Percentiles rank a stretch among this genome's conserved stretches.
Conservation (phyloP, 2,113 vertebrate species). For the Orientallactaga bullata region DNA sequence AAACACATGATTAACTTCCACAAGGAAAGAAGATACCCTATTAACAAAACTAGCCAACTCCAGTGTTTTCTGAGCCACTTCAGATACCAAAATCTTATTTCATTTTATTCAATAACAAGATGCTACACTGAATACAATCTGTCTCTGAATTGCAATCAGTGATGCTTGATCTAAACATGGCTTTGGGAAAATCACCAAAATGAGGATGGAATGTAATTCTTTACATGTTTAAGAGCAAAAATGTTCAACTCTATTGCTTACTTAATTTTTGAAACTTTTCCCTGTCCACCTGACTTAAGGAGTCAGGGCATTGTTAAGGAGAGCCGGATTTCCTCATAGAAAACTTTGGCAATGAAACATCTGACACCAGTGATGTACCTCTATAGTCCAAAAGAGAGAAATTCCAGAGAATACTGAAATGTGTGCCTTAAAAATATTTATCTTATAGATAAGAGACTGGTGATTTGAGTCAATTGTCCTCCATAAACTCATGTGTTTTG, state of each 20-base stretch:
- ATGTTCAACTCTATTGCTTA: not conserved
- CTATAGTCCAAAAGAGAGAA: not conserved
- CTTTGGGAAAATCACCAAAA: constrained; percentile 10
- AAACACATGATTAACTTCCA: constrained; percentile 33
- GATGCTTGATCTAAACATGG: not conserved
- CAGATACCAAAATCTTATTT: constrained; percentile 28
- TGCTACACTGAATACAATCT: not conserved
- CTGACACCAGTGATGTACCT: not conserved
- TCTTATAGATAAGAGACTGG: too few relatives aligned
- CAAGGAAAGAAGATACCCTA: constrained; percentile 26
- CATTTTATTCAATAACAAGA: constrained; percentile 20
- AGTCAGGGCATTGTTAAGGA: not conserved
- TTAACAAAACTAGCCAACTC: constrained; percentile 36
- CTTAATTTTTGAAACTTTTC: not conserved
- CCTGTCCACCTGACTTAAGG: not conserved
- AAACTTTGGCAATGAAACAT: not conserved
- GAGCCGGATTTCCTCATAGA: not conserved
- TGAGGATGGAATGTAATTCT: not conserved
- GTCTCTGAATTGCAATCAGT: constrained; percentile 27
- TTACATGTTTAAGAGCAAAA: not conserved
- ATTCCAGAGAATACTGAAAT: not conserved
- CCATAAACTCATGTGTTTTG: too few relatives aligned
- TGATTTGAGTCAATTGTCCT: too few relatives aligned
- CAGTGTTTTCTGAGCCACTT: not conserved
- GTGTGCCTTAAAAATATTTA: not conserved